Conservation (phyloP, 2,888 invertebrate species). For the Herminia tarsipennalis region DNA sequence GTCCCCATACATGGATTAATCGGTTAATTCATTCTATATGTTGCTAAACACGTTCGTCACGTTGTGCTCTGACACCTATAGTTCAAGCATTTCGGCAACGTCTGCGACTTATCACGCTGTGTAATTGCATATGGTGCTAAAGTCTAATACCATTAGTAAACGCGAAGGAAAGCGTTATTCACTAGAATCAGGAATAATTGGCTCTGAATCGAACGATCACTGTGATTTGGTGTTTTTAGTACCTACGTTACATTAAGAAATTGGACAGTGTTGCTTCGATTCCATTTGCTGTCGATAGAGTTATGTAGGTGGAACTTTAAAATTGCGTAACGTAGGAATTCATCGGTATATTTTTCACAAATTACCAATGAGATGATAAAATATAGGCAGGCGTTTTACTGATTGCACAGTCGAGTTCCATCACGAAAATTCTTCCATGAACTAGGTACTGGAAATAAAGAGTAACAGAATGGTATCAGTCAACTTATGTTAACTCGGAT, state of each 20-base stretch:
- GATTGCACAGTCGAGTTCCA: too few species aligned
- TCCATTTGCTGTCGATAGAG: slow-evolving; percentile 9
- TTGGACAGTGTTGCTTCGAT: slow-evolving; percentile 24
- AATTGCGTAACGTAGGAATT: too few species aligned
- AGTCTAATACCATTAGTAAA: slow-evolving; percentile 31
- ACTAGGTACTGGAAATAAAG: too few species aligned
- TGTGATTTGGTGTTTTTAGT: slow-evolving; percentile 35
- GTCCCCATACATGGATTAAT: slow-evolving; percentile 49
- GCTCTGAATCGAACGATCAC: slow-evolving; percentile 33
- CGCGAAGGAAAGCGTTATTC: slow-evolving; percentile 35
- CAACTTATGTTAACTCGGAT: too few species aligned
- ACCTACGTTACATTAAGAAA: slow-evolving; percentile 20
- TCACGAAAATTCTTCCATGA: too few species aligned
- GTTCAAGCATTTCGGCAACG: slow-evolving; percentile 32
- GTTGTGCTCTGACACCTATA: slow-evolving; percentile 23
- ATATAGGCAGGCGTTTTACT: too few species aligned
- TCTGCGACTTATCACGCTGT: slow-evolving; percentile 43
- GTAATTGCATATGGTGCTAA: slow-evolving; percentile 41
- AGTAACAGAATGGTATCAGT: too few species aligned
- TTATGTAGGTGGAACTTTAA: background rate
- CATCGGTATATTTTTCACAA: too few species aligned
- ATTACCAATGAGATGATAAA: too few species aligned
- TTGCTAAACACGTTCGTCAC: slow-evolving; percentile 36
- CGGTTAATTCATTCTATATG: slow-evolving; percentile 44
- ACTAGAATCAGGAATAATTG: slow-evolving; percentile 39